phyloP scores from a whole-genome alignment of 2,888 invertebrate genomes.

The Metopia argyrocephala region DNA sequence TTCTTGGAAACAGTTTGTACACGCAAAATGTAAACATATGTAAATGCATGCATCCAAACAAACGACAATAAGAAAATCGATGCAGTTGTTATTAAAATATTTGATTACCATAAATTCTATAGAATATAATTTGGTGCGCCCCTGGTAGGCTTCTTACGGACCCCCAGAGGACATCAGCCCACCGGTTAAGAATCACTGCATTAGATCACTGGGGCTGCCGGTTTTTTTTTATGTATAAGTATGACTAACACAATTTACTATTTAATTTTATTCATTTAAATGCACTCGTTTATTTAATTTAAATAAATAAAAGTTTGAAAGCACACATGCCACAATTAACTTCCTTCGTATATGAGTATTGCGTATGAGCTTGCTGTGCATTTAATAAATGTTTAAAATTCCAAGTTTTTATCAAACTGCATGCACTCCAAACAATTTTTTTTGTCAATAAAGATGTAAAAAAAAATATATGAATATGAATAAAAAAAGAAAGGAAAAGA shows the following conservation, averaged over 20 bases:
- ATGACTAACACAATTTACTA: slow-evolving; percentile 17
- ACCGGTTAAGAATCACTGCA: no score
- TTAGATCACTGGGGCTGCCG: no score
- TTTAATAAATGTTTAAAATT: slow-evolving; percentile 38
- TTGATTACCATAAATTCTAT: no score
- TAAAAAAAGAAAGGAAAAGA: slow-evolving; percentile 12
- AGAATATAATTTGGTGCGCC: no score
- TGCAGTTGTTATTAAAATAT: no score
- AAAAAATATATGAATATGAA: background rate
- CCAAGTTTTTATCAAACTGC: slow-evolving; percentile 37
- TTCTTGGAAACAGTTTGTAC: no score
- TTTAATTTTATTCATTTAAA: background rate
- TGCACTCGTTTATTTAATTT: background rate
- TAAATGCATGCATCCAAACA: no score
- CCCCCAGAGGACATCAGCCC: no score
- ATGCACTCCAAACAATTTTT: slow-evolving; percentile 33
- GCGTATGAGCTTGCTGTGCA: slow-evolving; percentile 19
- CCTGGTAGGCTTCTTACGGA: no score
- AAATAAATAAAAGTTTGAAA: background rate
- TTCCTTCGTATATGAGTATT: slow-evolving; percentile 7
- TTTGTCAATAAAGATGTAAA: slow-evolving; percentile 5
- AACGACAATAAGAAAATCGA: no score
- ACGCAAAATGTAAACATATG: no score
- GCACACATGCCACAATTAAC: slow-evolving; percentile 16
- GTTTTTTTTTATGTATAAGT: slow-evolving; percentile 1